Base-by-base conservation (phyloP, 2,888 invertebrate genomes). In the Nomada lathburiana region DNA sequence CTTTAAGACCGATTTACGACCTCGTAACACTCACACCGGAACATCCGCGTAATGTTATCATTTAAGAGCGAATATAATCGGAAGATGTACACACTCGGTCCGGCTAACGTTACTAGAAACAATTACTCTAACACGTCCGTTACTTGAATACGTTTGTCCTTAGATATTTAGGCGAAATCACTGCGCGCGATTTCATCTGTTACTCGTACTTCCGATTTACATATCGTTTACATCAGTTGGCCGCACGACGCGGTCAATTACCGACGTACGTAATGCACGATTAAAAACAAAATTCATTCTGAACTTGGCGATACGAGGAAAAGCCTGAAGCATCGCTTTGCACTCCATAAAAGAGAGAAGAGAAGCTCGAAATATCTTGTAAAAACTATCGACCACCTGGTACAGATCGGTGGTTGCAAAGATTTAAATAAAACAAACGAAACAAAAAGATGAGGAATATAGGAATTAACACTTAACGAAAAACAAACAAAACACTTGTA, bases 191-290 rank as follows among this genome's bases (percentile, higher is more conserved):
- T 52, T 55, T 29, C 60, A 52, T 50, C 36, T 29, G 67, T 82
- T 85, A 76, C 29, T 62, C 52, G 85, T 85, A 87, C 44, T 64
- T 64, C 63, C 69, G 59, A 77, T 83, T 86, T 83, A 86, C 63
- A 83, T 70, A 70, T 75, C 42, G 52, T 65, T 36, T 68, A 69
- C 69, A 75, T 81, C 72, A 62, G 73, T 75, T 67, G 71, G 50
- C 69, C 63, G 65, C 63, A 70, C 65, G 67, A 76, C 73, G 63
- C 76, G 68, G 69, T 76, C 74, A 60, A 70, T 62, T 84, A 79
- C 76, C 79, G 67, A 53, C 60, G 53, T 16, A 16, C 36, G 11
- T 23, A 52, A 65, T 83, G 69, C 5, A 42, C 18, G 26, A 60
- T 47, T 47, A 10, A 13, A 13, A 63, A 72, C 9, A 65, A 42